Base-by-base conservation (phyloP, 2,113 vertebrate species). In the Lophotis ruficrista region DNA sequence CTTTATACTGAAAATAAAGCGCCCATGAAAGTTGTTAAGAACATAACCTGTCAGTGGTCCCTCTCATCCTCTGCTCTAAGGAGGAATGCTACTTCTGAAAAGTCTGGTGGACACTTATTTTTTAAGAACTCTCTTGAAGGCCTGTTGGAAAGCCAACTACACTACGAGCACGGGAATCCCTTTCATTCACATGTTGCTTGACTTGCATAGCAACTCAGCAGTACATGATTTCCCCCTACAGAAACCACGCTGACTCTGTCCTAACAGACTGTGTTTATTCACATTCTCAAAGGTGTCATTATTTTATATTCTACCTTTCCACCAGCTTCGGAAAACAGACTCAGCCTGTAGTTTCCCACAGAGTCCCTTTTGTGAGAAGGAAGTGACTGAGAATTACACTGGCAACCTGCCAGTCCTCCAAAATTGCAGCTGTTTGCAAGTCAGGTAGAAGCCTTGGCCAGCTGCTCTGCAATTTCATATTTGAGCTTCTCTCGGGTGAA, bases 361-460 rank as follows among this genome's bases (percentile, higher is more conserved):
- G 35, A 81, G 14, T 3, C 27, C 62, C 24, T 77, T 38, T 10
- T 16, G 27, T 41, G 89, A 27, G 20, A 45, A n/a, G 56, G 25
- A 53, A 25, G 18, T 18, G 27, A 4, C 51, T 27, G 31, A 79
- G 61, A 92, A 38, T 35, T 19, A 30, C 5, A 0, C 62, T 8
- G 38, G 73, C 79, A 64, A 17, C 65, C 33, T 66, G 38, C 68
- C 89, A 77, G 58, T 10, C 50, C 64, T 65, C 64, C 31, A 31
- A 6, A 7, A 0, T 4, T 8, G 53, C 20, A 65, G 10, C 17
- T 51, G 10, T 38, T 41, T 9, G 9, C 64, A 65, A 1, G 20
- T 47, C 37, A 47, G 28, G 31, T 13, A 45, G 22, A 65, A 87
- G 23, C 23, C 25, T 54, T 30, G 56, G 38, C n/a, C n/a, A 17